Evolutionary conservation across 2,797 vertebrate species (phyloP), one percentile per base, ranked within the genome.

Genomic region (Gymnopithys bicolor): DNA sequence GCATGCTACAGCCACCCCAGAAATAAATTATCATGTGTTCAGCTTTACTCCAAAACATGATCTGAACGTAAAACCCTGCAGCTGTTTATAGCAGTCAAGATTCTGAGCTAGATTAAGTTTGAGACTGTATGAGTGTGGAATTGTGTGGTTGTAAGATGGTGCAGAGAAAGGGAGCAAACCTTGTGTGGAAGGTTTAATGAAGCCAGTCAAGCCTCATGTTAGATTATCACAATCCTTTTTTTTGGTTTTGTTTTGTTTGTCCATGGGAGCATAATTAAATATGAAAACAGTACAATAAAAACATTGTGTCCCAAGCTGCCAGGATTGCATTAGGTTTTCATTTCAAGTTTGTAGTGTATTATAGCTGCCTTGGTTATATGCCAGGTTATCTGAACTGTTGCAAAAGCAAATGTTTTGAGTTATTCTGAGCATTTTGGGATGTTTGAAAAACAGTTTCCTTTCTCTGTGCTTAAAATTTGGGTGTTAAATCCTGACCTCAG

Each of bases 341-440:
- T 95, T 96, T 92, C 69, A 84, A 27, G n/a, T 70, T 81, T 66
- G 53, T 55, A 87, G 58, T 66, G 39, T 75, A 66, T 92, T 91
- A 48, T 90, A 62, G 59, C 69, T 91, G 82, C 63, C 51, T 93
- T 95, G 91, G 64, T 93, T 91, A 35, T 59, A 56, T 67, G 87
- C 89, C 92, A 92, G 51, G 52, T 91, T 87, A 66, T 81, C 87
- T 87, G 59, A 95, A 88, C 39, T 73, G 55, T 78, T 90, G 35
- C 27, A 89, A 86, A 95, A 81, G 69, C 76, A 84, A 95, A 76
- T 89, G 24, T 66, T 91, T 78, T 59, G 35, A 80, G 23, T 67
- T 66, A 32, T 76, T 92, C 64, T 58, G 39, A 82, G 33, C 41
- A 28, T 76, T 93, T 83, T 22, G 71, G 37, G 12, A 19, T 83